A percentile compares a stretch with the other conserved stretches of the same genome.
phyloP scores from a whole-genome alignment of 2,797 vertebrate genomes.

The Aselliscus stoliczkanus region DNA sequence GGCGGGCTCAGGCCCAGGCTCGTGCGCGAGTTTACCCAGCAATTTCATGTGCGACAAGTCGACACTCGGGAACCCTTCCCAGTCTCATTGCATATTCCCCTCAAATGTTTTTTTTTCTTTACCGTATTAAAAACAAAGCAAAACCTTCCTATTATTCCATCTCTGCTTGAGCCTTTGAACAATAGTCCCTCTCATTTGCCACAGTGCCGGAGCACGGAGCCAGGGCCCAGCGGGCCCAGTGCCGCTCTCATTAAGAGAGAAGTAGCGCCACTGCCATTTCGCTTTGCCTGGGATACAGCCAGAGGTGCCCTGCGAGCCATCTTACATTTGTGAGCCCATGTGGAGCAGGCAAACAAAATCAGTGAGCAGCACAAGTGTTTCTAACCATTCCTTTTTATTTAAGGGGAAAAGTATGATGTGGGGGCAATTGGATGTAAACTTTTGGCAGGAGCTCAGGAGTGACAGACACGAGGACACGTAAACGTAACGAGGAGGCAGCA shows the following conservation, averaged over 20 bases:
- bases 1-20: background rate
- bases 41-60: too few relatives aligned
- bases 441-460: background rate
- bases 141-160: background rate
- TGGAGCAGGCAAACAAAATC: background rate
- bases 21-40: too few relatives aligned
- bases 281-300: background rate
- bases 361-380: fast-evolving
- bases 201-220: background rate
- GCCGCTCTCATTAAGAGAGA: background rate
- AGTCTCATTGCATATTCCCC: background rate
- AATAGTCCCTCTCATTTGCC: background rate
- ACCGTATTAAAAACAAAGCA: background rate
- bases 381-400: too few relatives aligned
- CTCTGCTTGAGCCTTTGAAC: background rate
- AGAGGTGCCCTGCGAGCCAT: background rate
- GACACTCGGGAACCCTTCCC: background rate
- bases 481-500: fast-evolving
- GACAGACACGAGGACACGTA: background rate
- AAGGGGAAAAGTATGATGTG: background rate
- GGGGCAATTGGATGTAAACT: background rate
- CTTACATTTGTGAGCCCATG: background rate
- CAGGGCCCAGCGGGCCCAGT: background rate
- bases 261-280: fast-evolving
- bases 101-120: background rate